phyloP scores from a whole-genome alignment of 2,888 invertebrate genomes.

The Agonum fuliginosum region DNA sequence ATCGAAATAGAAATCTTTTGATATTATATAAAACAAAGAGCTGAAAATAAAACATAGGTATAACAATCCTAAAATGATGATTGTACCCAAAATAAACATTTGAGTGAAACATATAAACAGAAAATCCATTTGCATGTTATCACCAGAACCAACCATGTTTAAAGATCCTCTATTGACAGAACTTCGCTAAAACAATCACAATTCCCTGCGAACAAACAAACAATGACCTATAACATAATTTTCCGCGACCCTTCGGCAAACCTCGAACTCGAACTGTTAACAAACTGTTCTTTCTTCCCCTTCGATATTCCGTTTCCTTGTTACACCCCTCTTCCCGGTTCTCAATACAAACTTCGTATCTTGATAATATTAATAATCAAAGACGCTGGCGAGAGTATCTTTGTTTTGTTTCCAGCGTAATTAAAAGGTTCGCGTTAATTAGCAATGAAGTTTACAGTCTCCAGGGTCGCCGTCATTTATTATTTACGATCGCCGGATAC shows the following conservation, averaged over 20 bases:
- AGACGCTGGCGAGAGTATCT: conserved; percentile 21
- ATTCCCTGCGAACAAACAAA: not conserved
- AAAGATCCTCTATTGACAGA: conserved; percentile 2
- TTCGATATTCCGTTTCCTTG: not conserved
- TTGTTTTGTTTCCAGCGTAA: conserved; percentile 54
- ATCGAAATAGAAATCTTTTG: too few species aligned
- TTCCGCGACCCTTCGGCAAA: too few species aligned
- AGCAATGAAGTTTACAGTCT: conserved; percentile 50
- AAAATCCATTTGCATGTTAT: too few species aligned
- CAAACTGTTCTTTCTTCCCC: too few species aligned
- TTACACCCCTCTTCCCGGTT: not conserved
- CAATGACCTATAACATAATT: conserved; percentile 4
- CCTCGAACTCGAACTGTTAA: too few species aligned
- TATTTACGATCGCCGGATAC: conserved; percentile 34
- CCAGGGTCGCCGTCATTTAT: conserved; percentile 12
- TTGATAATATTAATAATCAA: conserved; percentile 56
- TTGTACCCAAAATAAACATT: too few species aligned
- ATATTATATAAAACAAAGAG: too few species aligned
- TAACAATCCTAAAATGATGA: too few species aligned
- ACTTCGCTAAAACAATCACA: not conserved
- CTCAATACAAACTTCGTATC: conserved; percentile 47
- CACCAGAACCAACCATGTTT: not conserved
- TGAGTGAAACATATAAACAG: too few species aligned
- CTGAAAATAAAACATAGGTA: too few species aligned
- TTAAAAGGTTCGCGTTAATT: conserved; percentile 53